A percentile compares a stretch with the other conserved stretches of the same genome.
These are phyloP conservation scores for Pseudochromis fuscus DNA, from an alignment of 2,797 vertebrate genomes.

Conservation along the genomic window DNA sequence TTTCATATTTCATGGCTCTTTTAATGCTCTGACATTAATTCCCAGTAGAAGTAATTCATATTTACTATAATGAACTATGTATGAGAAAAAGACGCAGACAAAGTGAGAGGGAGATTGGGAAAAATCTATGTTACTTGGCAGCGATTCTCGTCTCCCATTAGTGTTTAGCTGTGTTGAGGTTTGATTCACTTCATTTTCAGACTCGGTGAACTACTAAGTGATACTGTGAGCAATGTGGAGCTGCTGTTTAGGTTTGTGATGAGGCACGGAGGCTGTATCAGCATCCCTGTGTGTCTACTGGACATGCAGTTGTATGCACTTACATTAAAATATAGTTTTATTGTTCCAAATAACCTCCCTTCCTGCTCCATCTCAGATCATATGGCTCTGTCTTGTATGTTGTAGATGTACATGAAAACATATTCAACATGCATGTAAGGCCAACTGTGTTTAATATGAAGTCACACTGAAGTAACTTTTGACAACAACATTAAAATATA, in stretches of 20 bases:
- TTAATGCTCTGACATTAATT: constrained; percentile 21
- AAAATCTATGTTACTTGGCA: neutral
- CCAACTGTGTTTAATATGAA: too few species aligned
- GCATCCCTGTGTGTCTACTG: too few species aligned
- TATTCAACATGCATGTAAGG: too few species aligned
- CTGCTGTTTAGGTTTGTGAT: neutral
- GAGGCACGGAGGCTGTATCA: neutral
- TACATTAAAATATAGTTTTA: neutral
- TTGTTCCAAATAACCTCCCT: neutral
- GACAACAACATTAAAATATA: neutral
- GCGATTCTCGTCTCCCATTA: neutral
- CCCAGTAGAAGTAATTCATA: constrained; percentile 13
- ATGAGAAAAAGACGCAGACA: neutral
- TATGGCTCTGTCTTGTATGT: neutral
- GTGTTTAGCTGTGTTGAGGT: neutral
- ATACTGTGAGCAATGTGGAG: neutral
- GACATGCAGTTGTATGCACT: neutral
- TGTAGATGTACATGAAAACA: neutral
- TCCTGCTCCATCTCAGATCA: neutral
- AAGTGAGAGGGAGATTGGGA: neutral
- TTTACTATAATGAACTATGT: constrained; percentile 1
- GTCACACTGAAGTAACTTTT: too few species aligned
- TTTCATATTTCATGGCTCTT: constrained; percentile 10
- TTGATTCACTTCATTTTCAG: neutral
- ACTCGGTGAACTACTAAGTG: neutral